Conservation (phyloP, 2,113 vertebrate genomes). For the Erythrocercus mccallii region DNA sequence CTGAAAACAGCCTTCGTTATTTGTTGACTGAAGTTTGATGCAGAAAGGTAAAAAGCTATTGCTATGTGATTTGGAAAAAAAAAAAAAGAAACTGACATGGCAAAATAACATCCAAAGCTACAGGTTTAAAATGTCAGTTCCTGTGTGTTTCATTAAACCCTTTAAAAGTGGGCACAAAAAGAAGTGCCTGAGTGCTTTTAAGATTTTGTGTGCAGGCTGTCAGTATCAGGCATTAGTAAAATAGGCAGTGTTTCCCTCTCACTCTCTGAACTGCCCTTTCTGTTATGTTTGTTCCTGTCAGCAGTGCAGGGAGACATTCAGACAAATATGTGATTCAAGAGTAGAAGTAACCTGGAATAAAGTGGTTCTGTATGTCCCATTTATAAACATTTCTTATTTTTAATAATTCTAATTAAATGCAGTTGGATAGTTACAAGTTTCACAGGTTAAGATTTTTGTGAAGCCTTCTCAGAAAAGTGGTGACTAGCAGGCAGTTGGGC, state of each 20-base stretch:
- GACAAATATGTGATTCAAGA: background rate
- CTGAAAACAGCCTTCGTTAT: slow-evolving; percentile 1
- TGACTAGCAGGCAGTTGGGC: background rate
- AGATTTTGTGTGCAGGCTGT: slow-evolving; percentile 62
- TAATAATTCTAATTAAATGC: background rate
- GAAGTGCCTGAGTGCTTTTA: slow-evolving; percentile 45
- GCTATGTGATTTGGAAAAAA: background rate
- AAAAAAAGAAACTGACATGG: background rate
- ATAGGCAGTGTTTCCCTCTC: slow-evolving; percentile 64
- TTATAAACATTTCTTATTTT: background rate
- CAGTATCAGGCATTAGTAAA: slow-evolving; percentile 59
- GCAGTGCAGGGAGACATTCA: background rate
- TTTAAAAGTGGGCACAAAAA: slow-evolving; percentile 48
- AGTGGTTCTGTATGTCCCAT: background rate
- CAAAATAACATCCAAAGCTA: slow-evolving; percentile 26
- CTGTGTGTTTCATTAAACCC: slow-evolving; percentile 61
- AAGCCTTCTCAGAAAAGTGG: background rate
- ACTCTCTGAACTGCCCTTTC: slow-evolving; percentile 47
- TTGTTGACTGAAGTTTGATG: background rate
- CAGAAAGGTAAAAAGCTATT: slow-evolving; percentile 18
- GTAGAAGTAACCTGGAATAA: background rate
- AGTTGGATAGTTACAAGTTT: background rate
- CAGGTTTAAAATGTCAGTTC: slow-evolving; percentile 30
- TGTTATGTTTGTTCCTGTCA: slow-evolving; percentile 32
- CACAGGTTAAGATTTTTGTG: background rate